phyloP scores from a whole-genome alignment of 2,888 invertebrate species.

The Esperia sulphurella region DNA sequence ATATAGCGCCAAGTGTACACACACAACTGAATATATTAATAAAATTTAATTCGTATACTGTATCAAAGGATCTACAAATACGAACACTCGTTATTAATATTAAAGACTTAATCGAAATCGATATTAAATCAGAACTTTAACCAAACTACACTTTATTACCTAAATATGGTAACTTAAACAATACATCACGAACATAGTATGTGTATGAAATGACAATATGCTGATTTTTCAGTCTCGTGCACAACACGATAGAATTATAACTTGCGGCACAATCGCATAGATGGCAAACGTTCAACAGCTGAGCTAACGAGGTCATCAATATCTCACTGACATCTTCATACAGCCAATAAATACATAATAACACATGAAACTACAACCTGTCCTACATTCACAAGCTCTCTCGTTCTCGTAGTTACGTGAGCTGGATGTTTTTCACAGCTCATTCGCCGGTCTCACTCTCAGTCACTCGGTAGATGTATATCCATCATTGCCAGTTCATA shows the following conservation, averaged over 20 bases:
- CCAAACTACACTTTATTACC: too few species aligned
- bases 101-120: too few species aligned
- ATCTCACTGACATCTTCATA: background rate
- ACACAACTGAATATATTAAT: slow-evolving; percentile 23
- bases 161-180: too few species aligned
- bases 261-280: too few species aligned
- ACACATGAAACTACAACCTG: slow-evolving; percentile 29
- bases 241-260: too few species aligned
- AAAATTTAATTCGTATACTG: slow-evolving; percentile 1
- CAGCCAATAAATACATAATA: slow-evolving; percentile 34
- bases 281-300: background rate
- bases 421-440: slow-evolving; percentile 44
- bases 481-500: slow-evolving; percentile 42
- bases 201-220: too few species aligned
- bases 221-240: too few species aligned
- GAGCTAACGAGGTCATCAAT: background rate
- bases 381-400: slow-evolving; percentile 16
- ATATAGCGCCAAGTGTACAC: slow-evolving; percentile 16
- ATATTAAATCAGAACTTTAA: too few species aligned
- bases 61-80: background rate
- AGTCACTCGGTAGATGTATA: slow-evolving; percentile 18
- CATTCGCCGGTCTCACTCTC: slow-evolving; percentile 25
- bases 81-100: too few species aligned
- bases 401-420: slow-evolving; percentile 20
- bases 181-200: too few species aligned